Evolutionary conservation across 2,888 invertebrate genomes (phyloP), one percentile per base, ranked within the genome.

Genomic region (Trissoscelio sp.): DNA sequence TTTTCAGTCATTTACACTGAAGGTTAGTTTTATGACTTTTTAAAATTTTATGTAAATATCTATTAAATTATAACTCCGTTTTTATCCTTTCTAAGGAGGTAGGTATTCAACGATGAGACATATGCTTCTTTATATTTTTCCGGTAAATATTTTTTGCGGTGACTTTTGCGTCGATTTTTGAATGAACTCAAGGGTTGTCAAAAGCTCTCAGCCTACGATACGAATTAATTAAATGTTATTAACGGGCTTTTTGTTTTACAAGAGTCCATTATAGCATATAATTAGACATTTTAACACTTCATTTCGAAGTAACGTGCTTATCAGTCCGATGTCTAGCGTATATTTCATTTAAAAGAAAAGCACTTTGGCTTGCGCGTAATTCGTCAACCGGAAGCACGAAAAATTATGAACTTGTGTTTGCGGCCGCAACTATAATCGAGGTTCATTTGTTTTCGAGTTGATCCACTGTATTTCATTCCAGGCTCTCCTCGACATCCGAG

Each of bases 361-460:
- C 58, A 24, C 55, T 64, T 64, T 42, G 20, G 31, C 20, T 4
- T 58, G 16, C 42, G 12, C n/a, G n/a, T 12, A 14, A 67, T 60
- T 73, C 73, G 58, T 70, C 64, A 70, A 57, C 57, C 66, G 58
- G 72, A 72, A 57, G 39, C 37, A 37, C 12, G 58, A 66, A 57
- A 81, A 81, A 81, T 81, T 75, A 72, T 81, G 70, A 72, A 70
- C 69, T 55, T 37, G 74, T 69, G 73, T 79, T 79, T 67, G 80
- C 60, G 42, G 46, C 31, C 16, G 44, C 70, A 80, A 72, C 72
- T 62, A 77, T 81, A 80, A 81, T 81, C 73, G 77, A 48, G 73
- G 72, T 72, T 83, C 79, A 67, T 83, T 83, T 83, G 77, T 81
- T 79, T 83, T 81, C 77, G 60, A 74, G 72, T 84, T 81, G 72